phyloP scores from a whole-genome alignment of 2,797 vertebrate genomes.

The Platalea minor region DNA sequence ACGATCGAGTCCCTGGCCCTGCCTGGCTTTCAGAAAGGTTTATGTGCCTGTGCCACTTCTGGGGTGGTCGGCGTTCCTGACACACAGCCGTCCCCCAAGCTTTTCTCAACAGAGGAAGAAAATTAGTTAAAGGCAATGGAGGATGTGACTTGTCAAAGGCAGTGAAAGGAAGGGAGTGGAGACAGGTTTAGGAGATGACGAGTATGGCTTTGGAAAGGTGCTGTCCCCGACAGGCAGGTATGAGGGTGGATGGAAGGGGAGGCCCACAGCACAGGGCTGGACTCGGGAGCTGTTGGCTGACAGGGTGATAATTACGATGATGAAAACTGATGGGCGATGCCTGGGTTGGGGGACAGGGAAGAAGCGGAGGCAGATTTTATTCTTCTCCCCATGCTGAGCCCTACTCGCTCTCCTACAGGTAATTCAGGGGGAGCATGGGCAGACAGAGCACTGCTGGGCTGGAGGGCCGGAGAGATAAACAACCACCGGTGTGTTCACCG shows the following conservation, averaged over 20 bases:
- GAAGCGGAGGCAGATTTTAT: neutral
- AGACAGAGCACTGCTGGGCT: neutral
- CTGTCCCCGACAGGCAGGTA: neutral
- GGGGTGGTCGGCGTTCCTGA: neutral
- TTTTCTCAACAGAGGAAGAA: neutral
- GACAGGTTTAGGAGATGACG: neutral
- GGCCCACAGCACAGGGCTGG: neutral
- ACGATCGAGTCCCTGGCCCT: neutral
- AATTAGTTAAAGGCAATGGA: neutral
- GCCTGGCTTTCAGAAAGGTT: neutral
- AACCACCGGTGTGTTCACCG: rapidly evolving
- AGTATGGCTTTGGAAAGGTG: neutral
- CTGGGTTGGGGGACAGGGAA: neutral
- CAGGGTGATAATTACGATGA: neutral
- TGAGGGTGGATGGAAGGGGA: neutral
- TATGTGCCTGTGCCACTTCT: rapidly evolving
- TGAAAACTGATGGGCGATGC: neutral
- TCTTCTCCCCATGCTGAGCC: neutral
- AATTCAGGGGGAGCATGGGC: neutral
- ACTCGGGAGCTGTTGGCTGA: neutral
- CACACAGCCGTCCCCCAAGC: neutral
- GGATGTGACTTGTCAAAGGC: neutral
- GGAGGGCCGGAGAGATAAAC: neutral
- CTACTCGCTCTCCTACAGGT: neutral
- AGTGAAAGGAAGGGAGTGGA: neutral